These are phyloP conservation scores for Tetraodon nigroviridis DNA, from an alignment of 2,113 vertebrate genomes.

Conservation along the genomic window DNA sequence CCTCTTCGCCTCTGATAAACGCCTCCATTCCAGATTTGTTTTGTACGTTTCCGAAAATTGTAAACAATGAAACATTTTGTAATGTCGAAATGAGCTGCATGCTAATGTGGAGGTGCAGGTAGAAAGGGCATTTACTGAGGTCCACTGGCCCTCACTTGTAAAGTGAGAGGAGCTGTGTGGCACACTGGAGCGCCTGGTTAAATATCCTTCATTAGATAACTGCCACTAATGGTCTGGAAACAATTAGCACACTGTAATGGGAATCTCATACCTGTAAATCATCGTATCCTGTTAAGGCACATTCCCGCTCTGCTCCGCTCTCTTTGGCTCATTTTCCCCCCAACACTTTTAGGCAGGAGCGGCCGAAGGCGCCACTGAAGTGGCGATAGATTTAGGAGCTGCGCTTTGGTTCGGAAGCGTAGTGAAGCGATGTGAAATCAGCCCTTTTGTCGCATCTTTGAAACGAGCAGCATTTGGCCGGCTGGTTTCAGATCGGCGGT, in stretches of 20 bases:
- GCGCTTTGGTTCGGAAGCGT: constrained; percentile 50
- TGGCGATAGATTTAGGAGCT: constrained; percentile 53
- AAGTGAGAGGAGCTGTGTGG: constrained; percentile 53
- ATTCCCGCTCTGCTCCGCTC: constrained; percentile 60
- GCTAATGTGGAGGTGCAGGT: constrained; percentile 48
- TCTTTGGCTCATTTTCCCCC: constrained; percentile 63
- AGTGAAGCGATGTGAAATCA: constrained; percentile 47
- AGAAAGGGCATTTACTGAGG: constrained; percentile 47
- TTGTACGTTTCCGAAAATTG: constrained; percentile 3
- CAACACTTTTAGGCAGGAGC: constrained; percentile 54
- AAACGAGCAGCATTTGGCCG: constrained; percentile 48
- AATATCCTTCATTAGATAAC: constrained; percentile 80
- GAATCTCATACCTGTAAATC: constrained; percentile 81
- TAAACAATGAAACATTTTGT: constrained; percentile 1
- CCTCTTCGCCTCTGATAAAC: not conserved
- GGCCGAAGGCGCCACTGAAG: constrained; percentile 58
- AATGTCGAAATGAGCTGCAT: constrained; percentile 15
- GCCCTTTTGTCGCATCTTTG: constrained; percentile 36
- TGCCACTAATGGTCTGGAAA: constrained; percentile 82
- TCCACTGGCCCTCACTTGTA: constrained; percentile 47
- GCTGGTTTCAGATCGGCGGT: constrained; percentile 20
- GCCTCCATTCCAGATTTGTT: constrained; percentile 11
- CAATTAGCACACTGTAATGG: constrained; percentile 81
- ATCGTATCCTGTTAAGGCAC: constrained; percentile 71
- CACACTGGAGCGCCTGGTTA: constrained; percentile 68